Evolutionary conservation across 2,888 invertebrate species (phyloP).

Genomic region (Notodonta ziczac): DNA sequence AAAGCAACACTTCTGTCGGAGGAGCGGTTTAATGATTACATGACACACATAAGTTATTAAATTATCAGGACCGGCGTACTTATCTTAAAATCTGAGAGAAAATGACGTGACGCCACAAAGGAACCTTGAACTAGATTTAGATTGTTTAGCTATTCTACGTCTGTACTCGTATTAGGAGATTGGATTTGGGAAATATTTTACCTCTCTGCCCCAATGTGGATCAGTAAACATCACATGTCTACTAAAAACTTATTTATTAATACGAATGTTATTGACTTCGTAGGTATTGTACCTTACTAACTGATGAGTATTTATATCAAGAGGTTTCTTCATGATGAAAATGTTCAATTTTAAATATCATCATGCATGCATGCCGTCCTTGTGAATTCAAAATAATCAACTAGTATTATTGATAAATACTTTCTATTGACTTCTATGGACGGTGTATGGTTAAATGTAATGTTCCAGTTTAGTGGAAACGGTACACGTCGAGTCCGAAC

Average conservation of each 20-base stretch:
- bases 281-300: no score
- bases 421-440: constrained; percentile 8
- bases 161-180: background rate
- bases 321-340: no score
- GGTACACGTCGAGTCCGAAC: constrained; percentile 35
- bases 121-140: constrained; percentile 39
- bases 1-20: background rate
- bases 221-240: background rate
- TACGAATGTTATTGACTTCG: no score
- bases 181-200: background rate
- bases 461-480: constrained; percentile 32
- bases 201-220: background rate
- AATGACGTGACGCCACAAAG: constrained; percentile 17
- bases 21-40: background rate
- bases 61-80: background rate
- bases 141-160: background rate
- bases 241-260: background rate
- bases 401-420: background rate
- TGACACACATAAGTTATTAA: background rate
- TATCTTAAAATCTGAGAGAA: background rate
- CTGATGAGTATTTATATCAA: no score
- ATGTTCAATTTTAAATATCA: no score
- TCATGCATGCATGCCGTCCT: no score
- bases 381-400: no score
- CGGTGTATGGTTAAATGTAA: constrained; percentile 23